These are phyloP conservation scores for Kryptopterus vitreolus DNA, from an alignment of 2,797 vertebrate genomes.

Conservation along the genomic window DNA sequence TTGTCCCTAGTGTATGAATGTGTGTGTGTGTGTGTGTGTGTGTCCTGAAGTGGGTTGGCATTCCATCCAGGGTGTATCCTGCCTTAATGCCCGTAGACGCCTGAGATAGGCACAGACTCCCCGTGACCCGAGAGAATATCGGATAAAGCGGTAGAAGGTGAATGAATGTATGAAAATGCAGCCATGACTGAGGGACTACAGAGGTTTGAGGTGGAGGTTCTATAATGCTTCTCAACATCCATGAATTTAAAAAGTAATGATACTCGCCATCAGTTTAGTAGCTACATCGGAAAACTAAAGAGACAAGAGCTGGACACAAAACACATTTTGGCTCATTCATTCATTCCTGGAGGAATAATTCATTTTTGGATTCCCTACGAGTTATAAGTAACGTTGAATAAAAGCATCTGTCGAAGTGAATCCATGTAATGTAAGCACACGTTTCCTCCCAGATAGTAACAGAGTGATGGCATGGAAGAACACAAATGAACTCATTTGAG, in stretches of 20 bases:
- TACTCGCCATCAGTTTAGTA: neutral
- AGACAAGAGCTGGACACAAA: neutral
- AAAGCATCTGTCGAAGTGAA: slow-evolving; percentile 6
- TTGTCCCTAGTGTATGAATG: too few species aligned
- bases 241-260: neutral
- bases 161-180: neutral
- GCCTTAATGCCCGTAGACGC: too few species aligned
- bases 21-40: too few species aligned
- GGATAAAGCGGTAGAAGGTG: too few species aligned
- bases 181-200: neutral
- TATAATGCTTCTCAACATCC: neutral
- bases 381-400: neutral
- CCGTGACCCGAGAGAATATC: too few species aligned
- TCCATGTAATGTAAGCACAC: slow-evolving; percentile 7
- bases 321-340: neutral
- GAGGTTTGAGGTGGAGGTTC: neutral
- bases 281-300: neutral
- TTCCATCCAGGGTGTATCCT: too few species aligned
- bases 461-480: neutral
- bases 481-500: slow-evolving; percentile 16
- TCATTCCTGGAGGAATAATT: neutral
- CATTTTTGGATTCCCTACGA: slow-evolving; percentile 4
- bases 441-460: slow-evolving; percentile 17
- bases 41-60: too few species aligned
- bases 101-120: too few species aligned